These are phyloP conservation scores for Pelobates fuscus DNA, from an alignment of 2,113 vertebrate genomes.

Conservation along the genomic window DNA sequence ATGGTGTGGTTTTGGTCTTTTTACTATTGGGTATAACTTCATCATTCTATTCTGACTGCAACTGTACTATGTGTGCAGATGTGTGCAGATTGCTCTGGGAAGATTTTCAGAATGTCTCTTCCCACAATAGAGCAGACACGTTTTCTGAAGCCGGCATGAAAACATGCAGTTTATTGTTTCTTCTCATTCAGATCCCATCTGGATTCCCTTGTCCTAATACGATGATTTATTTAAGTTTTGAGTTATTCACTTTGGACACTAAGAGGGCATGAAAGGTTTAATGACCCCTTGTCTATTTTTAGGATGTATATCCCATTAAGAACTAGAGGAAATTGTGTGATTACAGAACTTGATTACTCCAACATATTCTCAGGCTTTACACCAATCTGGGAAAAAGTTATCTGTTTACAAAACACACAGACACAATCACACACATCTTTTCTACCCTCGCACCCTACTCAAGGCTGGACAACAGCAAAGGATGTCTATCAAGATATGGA, in stretches of 20 bases:
- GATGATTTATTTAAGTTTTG: slow-evolving; percentile 25
- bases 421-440: neutral
- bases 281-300: slow-evolving; percentile 40
- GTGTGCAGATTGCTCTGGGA: slow-evolving; percentile 8
- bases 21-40: neutral
- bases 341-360: slow-evolving; percentile 22
- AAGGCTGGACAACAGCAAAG: neutral
- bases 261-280: neutral
- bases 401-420: neutral
- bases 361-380: slow-evolving; percentile 27
- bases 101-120: slow-evolving; percentile 19
- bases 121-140: slow-evolving; percentile 13
- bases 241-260: slow-evolving; percentile 33
- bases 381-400: slow-evolving; percentile 36
- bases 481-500: neutral
- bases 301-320: slow-evolving; percentile 23
- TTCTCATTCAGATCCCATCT: slow-evolving; percentile 14
- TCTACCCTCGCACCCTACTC: neutral
- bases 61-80: neutral
- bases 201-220: slow-evolving; percentile 8
- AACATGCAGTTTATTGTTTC: slow-evolving; percentile 6
- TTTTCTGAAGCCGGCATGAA: neutral
- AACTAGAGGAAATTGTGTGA: slow-evolving; percentile 36
- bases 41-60: neutral
- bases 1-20: too few relatives aligned